Evolutionary conservation across 53 echinoderm and acorn worm species (phyloP).

Genomic region (Arbacia lixula): DNA sequence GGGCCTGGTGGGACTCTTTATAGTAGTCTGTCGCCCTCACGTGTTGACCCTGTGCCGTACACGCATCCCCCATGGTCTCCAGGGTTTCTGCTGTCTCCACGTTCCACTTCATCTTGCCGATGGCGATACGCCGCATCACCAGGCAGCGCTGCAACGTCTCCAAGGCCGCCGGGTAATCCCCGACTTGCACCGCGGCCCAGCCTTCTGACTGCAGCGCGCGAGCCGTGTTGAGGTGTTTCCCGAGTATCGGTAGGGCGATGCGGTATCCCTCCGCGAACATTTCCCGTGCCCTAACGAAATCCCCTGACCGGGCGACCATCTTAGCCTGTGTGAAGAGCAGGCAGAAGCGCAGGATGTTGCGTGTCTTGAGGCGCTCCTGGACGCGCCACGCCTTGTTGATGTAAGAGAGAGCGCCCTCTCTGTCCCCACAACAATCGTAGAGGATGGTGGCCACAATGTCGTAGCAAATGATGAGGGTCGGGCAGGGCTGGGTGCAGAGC

Average conservation of each 20-base stretch:
- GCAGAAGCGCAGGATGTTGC: slow-evolving; percentile 32
- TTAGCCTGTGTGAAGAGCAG: slow-evolving; percentile 32
- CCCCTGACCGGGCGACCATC: background rate
- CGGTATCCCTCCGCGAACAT: slow-evolving; percentile 22
- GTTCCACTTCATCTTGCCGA: slow-evolving; percentile 46
- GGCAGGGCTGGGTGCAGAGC: slow-evolving; percentile 44
- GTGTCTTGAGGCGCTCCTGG: slow-evolving; percentile 42
- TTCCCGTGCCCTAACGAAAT: slow-evolving; percentile 16
- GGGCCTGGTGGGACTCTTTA: background rate
- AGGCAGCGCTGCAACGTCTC: slow-evolving; percentile 18
- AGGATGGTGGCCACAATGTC: background rate
- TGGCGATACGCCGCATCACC: slow-evolving; percentile 24
- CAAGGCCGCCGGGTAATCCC: slow-evolving; percentile 11
- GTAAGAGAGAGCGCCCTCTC: background rate
- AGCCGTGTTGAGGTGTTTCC: slow-evolving; percentile 46
- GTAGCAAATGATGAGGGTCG: slow-evolving; percentile 35
- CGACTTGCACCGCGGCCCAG: slow-evolving; percentile 22
- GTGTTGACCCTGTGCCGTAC: background rate
- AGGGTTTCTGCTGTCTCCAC: slow-evolving; percentile 48
- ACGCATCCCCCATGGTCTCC: slow-evolving; percentile 38
- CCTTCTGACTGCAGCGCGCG: slow-evolving; percentile 40
- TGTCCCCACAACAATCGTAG: background rate
- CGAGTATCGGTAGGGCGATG: slow-evolving; percentile 13
- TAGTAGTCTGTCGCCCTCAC: slow-evolving; percentile 9
- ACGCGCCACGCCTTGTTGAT: slow-evolving; percentile 4